phyloP scores from a whole-genome alignment of 2,113 vertebrate genomes.

The Tapirus terrestris region DNA sequence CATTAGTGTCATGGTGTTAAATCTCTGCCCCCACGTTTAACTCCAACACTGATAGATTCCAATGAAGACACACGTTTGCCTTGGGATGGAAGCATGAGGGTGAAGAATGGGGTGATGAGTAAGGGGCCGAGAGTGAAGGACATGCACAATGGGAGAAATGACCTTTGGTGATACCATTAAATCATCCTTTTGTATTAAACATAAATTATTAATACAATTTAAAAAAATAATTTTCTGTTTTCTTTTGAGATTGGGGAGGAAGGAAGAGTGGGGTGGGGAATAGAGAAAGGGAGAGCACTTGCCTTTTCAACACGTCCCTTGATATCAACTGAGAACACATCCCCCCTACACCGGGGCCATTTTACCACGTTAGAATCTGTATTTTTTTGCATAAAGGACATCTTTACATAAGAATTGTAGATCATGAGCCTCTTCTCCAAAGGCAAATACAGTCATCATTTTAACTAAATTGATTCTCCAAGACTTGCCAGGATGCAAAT shows the following conservation, averaged over 20 bases:
- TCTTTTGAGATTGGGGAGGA: constrained; percentile 82
- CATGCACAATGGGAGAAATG: constrained; percentile 80
- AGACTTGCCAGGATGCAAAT: constrained; percentile 16
- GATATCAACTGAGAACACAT: constrained; percentile 68
- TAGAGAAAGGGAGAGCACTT: constrained; percentile 73
- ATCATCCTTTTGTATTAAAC: constrained; percentile 88
- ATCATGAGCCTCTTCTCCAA: constrained; percentile 50
- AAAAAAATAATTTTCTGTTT: constrained; percentile 91
- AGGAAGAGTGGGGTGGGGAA: constrained; percentile 14
- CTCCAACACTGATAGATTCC: constrained; percentile 62
- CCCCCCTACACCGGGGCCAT: constrained; percentile 47
- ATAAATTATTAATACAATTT: constrained; percentile 88
- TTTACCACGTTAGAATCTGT: neutral
- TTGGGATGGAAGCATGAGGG: constrained; percentile 56
- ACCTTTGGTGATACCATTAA: constrained; percentile 90
- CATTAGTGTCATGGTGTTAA: constrained; percentile 57
- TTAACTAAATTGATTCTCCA: neutral
- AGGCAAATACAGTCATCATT: constrained; percentile 39
- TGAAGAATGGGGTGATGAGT: constrained; percentile 32
- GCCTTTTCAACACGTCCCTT: constrained; percentile 77
- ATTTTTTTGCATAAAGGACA: constrained; percentile 44
- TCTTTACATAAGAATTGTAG: constrained; percentile 21
- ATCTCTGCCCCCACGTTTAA: constrained; percentile 73
- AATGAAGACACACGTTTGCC: constrained; percentile 32
- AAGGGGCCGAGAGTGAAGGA: constrained; percentile 13